phyloP scores from a whole-genome alignment of 2,888 invertebrate genomes.

The Xanthostigma xanthostigma region DNA sequence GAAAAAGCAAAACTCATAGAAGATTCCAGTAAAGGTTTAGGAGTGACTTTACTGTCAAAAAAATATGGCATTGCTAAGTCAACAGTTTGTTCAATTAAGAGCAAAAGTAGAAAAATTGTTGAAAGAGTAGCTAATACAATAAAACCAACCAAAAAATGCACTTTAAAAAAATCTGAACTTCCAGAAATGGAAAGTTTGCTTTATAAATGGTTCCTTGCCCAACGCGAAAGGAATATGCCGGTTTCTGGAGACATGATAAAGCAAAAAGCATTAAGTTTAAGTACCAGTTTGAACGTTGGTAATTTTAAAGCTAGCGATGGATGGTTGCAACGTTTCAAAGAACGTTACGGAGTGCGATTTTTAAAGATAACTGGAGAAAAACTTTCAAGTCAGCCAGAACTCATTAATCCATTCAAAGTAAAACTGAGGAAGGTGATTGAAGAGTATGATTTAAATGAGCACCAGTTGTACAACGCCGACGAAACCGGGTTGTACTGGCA shows the following conservation, averaged over 20 bases:
- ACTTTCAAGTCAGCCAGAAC: conserved; percentile 8
- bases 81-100: conserved; percentile 3
- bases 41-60: conserved; percentile 1
- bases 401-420: conserved; percentile 9
- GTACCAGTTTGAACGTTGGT: no score
- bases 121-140: no score
- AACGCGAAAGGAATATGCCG: conserved; percentile 1
- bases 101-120: conserved; percentile 1
- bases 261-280: not conserved
- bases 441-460: conserved; percentile 4
- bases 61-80: conserved; percentile 4
- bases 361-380: no score
- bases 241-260: conserved; percentile 2
- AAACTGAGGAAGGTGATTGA: conserved; percentile 3
- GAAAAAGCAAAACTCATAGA: conserved; percentile 2
- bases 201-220: conserved; percentile 3
- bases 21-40: conserved; percentile 1
- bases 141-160: no score
- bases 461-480: conserved; percentile 12
- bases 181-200: conserved; percentile 1
- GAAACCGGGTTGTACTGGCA: conserved; percentile 12
- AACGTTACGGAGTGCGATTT: no score
- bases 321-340: no score
- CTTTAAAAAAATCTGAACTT: no score
- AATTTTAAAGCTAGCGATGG: no score